Conservation (phyloP, 2,797 vertebrate species). For the Numenius phaeopus region DNA sequence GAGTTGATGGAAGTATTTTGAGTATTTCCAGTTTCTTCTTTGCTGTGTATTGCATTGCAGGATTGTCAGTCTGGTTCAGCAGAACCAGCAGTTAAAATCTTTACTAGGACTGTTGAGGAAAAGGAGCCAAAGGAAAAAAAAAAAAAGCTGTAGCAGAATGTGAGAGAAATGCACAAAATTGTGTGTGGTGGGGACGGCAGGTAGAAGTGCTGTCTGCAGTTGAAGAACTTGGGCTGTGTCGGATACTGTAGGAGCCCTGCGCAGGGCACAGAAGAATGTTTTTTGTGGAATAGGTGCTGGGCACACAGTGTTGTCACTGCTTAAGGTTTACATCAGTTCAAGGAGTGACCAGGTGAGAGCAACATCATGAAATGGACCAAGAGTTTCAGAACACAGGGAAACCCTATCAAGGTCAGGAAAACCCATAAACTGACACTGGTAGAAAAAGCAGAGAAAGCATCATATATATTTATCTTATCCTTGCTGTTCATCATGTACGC, state of each 20-base stretch:
- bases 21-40: background rate
- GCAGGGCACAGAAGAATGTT: background rate
- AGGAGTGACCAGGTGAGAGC: background rate
- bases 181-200: background rate
- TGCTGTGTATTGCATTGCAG: background rate
- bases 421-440: background rate
- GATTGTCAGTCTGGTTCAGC: background rate
- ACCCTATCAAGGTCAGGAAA: background rate
- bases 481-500: fast-evolving
- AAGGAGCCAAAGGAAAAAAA: background rate
- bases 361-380: background rate
- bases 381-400: background rate
- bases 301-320: background rate
- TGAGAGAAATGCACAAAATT: background rate
- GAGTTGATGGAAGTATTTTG: background rate
- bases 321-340: background rate
- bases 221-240: background rate
- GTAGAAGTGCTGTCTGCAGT: background rate
- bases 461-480: background rate
- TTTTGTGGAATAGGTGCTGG: background rate
- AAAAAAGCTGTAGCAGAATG: background rate
- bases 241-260: background rate
- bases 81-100: background rate
- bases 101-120: background rate
- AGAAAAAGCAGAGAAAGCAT: background rate